Base-by-base conservation (phyloP, 1,140 invertebrate species). In the Hyles vespertilio region DNA sequence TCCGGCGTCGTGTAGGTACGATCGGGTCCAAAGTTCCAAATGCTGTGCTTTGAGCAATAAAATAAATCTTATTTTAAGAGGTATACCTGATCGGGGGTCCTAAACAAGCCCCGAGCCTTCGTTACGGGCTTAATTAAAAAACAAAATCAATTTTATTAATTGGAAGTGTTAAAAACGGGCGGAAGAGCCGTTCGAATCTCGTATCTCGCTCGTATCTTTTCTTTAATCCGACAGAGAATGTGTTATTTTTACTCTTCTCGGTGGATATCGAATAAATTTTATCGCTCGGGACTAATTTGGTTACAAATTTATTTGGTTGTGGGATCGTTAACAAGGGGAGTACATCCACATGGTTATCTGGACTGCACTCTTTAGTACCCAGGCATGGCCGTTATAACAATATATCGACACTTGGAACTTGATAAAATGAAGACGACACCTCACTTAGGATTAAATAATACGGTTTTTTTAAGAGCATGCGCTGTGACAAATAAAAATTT, bases 131-230 rank as follows among this genome's bases (percentile, higher is more conserved):
- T 89, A 86, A 87, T 86, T 87, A 86, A 89, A 89, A 89, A 89
- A 87, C 81, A 81, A 89, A 89, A 89, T 84, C 82, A 84, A 56
- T 87, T 88, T 87, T 89, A 89, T 89, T 89, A 89, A 89, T 89
- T 89, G 84, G 81, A 84, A 86, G 86, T 87, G 84, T 89, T 89
- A 89, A 89, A 89, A 89, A 84, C 81, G 84, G 84, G 77, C 83
- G 86, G 83, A 84, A 81, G 81, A 81, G 73, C 71, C 79, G 77
- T 80, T 73, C 73, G 77, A 61, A 65, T 52, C 65, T 69, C 74
- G 74, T 88, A 88, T 86, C 83, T 86, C 62, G 79, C 63, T 82
- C 85, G 78, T 87, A 87, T 87, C 82, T 86, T 78, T 82, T 81
- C 79, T 84, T 89, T 89, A 89, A 89, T 89, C 86, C 80, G 83